Base-by-base conservation (phyloP, 1,140 invertebrate genomes). In the Muscidifurax raptorellus region DNA sequence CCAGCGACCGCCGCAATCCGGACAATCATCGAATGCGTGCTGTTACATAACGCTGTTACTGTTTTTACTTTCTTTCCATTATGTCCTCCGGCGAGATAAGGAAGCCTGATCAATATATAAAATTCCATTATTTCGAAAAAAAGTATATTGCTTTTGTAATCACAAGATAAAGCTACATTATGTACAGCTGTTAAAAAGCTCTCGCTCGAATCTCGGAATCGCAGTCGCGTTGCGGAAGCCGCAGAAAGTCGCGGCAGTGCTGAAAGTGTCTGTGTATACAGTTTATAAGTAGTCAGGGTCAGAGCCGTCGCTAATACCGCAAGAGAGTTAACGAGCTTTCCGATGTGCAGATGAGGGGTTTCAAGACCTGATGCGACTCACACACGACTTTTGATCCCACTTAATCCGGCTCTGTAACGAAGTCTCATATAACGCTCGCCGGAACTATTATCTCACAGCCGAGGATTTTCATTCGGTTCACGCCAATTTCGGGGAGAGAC, bases 61-160 rank as follows among this genome's bases (percentile, higher is more conserved):
- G 81, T 82, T 67, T 82, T 72, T 82, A n/a, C 52, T 82, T 82
- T 82, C 81, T 67, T 82, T 82, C 75, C 44, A 75, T 75, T 82
- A n/a, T n/a, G 25, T 36, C 52, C 74, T 0, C 72, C 10, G 22
- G 30, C 27, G 7, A 22, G 52, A 59, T 59, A 59, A 59, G 72
- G 72, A 67, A 66, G 32, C 72, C 4, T 10, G 13, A 28, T 12
- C 2, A 2, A 2, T 27, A 69, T 80, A 9, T 52, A 72, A 67
- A 80, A 52, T 5, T n/a, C 5, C 52, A 22, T 22, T 0, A 59
- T 59, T 22, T 59, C 9, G 5, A 59, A 59, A 59, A 59, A 59
- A 59, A n/a, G n/a, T 5, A 5, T 22, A 9, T 1, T 59, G 52
- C n/a, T 59, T 59, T 22, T 59, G 52, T 59, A 59, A 59, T 59